Percentiles rank a stretch among this genome's conserved stretches.
phyloP scores from a whole-genome alignment of 2,888 invertebrate species.

The Ectobius pallidus region DNA sequence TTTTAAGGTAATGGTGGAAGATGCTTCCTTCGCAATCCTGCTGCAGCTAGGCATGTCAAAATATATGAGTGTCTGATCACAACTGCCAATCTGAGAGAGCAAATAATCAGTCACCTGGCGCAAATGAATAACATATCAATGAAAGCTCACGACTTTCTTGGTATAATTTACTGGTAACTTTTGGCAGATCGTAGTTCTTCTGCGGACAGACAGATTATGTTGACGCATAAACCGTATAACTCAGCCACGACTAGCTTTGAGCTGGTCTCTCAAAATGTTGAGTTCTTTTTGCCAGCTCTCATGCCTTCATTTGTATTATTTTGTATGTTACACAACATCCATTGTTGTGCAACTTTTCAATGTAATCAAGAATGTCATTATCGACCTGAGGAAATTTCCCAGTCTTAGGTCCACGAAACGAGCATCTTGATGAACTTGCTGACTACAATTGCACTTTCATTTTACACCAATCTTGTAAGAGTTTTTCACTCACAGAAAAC shows the following conservation, averaged over 20 bases:
- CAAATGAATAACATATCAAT: neutral
- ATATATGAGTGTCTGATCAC: neutral
- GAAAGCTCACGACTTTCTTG: neutral
- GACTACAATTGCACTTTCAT: neutral
- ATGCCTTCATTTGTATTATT: neutral
- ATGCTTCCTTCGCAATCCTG: neutral
- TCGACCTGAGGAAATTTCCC: neutral
- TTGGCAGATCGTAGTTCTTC: constrained; percentile 1
- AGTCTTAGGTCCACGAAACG: neutral
- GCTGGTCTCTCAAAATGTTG: neutral
- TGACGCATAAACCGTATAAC: neutral
- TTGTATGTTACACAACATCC: neutral
- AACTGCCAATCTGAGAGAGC: neutral
- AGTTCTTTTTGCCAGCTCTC: neutral
- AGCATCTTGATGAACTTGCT: neutral
- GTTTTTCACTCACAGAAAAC: too few species aligned
- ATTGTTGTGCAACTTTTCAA: too few species aligned
- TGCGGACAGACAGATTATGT: neutral
- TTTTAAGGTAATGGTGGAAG: neutral
- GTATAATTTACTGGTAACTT: neutral
- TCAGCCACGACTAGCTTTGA: neutral
- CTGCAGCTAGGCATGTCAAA: neutral
- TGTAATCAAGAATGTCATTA: neutral
- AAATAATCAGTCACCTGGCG: neutral
- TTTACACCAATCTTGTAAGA: too few species aligned